Evolutionary conservation across 2,888 invertebrate species (phyloP), one percentile per base, ranked within the genome.

Genomic region (Bugula neritina): DNA sequence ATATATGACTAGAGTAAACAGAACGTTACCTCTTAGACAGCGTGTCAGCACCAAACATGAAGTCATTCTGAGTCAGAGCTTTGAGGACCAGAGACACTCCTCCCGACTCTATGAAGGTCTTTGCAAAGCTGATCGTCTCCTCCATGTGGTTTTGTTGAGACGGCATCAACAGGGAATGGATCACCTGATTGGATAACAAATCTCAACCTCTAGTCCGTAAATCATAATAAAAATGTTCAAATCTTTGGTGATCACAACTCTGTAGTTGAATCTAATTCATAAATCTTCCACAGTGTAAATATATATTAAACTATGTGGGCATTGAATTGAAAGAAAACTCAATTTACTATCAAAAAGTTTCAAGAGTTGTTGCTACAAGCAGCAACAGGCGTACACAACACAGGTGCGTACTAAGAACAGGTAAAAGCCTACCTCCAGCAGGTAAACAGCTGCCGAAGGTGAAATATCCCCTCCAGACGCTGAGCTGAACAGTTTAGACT

Each of bases 111-210:
- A 90, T 87, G 80, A 90, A 90, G 81, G 88, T 88, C 79, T 87
- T 88, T 82, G 90, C 89, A 58, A 79, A 78, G 34, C 71, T 54
- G 2, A 88, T 89, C 1, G 90, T 88, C 82, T 90, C 89, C 71
- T 86, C 85, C 54, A 92, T 89, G 77, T 90, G 87, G 17, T 80
- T 80, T 72, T 80, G 80, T 55, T 76, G 74, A 5, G 94, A 93
- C 21, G 97, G 97, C 90, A 97, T 92, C 75, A 97, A 87, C 83
- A 95, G 88, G 74, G 93, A 90, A 84, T 96, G 94, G 74, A 94
- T 86, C 70, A 95, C 90, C 89, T 90, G 79, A n/a, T n/a, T n/a
- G n/a, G n/a, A n/a, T 25, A 85, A 76, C 69, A 73, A 72, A 72
- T 75, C 75, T 70, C 71, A 31, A 69, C 71, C 25, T 34, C 72